These are phyloP conservation scores for Thermophis baileyi DNA, from an alignment of 2,113 vertebrate species.

Conservation along the genomic window DNA sequence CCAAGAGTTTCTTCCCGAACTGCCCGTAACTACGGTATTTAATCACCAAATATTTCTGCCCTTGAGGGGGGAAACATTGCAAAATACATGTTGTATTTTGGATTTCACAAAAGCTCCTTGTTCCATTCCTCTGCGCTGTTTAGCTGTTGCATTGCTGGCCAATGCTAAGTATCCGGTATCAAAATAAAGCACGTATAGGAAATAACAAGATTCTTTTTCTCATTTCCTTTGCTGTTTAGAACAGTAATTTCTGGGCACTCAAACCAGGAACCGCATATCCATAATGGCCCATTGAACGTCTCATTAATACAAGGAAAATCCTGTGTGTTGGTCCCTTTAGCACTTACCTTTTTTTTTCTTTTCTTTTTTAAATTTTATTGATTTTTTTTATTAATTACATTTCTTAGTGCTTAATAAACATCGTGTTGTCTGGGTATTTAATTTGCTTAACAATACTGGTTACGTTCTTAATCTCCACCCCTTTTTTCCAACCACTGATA, in stretches of 20 bases:
- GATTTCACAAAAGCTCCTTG: not conserved
- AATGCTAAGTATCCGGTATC: not conserved
- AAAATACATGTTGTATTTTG: not conserved
- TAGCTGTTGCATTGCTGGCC: not conserved
- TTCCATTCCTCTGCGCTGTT: not conserved
- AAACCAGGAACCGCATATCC: not conserved
- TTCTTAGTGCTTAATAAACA: too few species aligned
- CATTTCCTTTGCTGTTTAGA: not conserved
- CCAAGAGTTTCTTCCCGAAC: not conserved
- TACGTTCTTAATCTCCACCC: too few species aligned
- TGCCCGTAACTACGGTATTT: not conserved
- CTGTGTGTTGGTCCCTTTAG: not conserved
- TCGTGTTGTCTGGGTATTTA: too few species aligned
- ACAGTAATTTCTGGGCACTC: not conserved
- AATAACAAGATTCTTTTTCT: not conserved
- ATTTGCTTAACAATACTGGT: too few species aligned
- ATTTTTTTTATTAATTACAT: too few species aligned
- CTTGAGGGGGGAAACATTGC: not conserved
- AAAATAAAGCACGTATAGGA: not conserved
- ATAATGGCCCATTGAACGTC: not conserved
- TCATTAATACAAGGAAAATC: not conserved
- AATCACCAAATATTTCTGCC: not conserved
- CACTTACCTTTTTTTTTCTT: constrained; percentile 11
- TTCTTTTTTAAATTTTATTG: too few species aligned
- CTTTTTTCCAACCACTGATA: too few species aligned